Evolutionary conservation across 2,113 vertebrate genomes (phyloP), one percentile per base, ranked within the genome.

Genomic region (Nannobrachium achirus): DNA sequence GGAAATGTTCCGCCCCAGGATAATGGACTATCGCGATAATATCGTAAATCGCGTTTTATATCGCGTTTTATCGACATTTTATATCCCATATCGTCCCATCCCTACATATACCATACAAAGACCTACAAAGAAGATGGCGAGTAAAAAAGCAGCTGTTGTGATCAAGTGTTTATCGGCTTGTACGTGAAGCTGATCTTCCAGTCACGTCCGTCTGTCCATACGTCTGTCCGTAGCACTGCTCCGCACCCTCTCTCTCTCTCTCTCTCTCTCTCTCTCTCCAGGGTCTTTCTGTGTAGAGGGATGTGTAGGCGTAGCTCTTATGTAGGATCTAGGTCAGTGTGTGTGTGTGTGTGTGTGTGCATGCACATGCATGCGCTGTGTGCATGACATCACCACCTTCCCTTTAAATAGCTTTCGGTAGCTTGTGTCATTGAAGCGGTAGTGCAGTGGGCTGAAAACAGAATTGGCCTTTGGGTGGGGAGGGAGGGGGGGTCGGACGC

Each of bases 311-410:
- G 33, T 74, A n/a, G 0, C 42, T 53, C 69, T 80, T 71, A 56
- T 75, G 73, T 75, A 73, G 72, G 86, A 91, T 89, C 71, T 89
- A 86, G 89, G 87, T 89, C 86, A 88, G 40, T 76, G 62, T 42
- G 73, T 70, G 78, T 86, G 57, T 40, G 39, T 52, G 16, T 13
- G 46, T 66, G 63, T 64, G 58, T 72, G 61, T 73, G 63, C 41
- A 49, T 25, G 63, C 42, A 41, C 59, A 50, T 42, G 53, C 53
- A 49, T 58, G 25, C 19, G 19, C 63, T 51, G 48, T 15, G 25
- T 63, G 46, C 6, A 51, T 64, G 86, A 89, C 83, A 89, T 91
- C 85, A 86, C 49, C 77, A 55, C 53, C 46, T 63, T 67, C 0
- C 73, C 82, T 86, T 80, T 83, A 86, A 85, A 89, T 88, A 91